phyloP scores from a whole-genome alignment of 2,888 invertebrate genomes.

The Sisyra terminalis region DNA sequence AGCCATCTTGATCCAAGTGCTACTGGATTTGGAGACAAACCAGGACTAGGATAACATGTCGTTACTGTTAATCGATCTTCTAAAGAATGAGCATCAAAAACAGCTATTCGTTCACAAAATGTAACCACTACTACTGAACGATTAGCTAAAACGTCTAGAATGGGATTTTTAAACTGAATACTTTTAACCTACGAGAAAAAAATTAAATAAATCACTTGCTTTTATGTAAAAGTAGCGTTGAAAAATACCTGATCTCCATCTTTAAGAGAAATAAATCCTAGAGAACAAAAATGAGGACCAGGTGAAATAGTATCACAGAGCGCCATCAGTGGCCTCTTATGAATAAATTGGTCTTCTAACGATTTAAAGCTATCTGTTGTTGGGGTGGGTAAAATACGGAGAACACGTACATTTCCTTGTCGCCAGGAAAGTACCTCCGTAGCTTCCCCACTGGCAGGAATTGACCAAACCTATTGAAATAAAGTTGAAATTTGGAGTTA shows the following conservation, averaged over 20 bases:
- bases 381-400: conserved; percentile 76
- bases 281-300: conserved; percentile 59
- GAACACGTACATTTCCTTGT: conserved; percentile 69
- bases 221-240: neutral
- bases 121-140: conserved; percentile 74
- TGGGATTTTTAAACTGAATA: conserved; percentile 82
- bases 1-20: conserved; percentile 75
- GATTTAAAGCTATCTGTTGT: conserved; percentile 28
- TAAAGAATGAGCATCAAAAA: conserved; percentile 77
- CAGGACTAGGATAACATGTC: conserved; percentile 77
- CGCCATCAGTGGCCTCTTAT: conserved; percentile 77
- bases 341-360: conserved; percentile 50
- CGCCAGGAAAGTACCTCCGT: conserved; percentile 89
- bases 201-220: conserved; percentile 4
- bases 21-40: conserved; percentile 64
- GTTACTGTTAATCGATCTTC: conserved; percentile 78
- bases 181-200: conserved; percentile 63
- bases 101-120: conserved; percentile 77
- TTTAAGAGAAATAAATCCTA: conserved; percentile 71
- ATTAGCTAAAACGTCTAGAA: conserved; percentile 79
- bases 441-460: conserved; percentile 82
- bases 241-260: conserved; percentile 54
- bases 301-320: conserved; percentile 75
- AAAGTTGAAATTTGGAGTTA: neutral
- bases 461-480: conserved; percentile 55